Percentiles rank a stretch among this genome's conserved stretches.
phyloP scores from a whole-genome alignment of 1,140 invertebrate genomes.

The Drusus annulatus region DNA sequence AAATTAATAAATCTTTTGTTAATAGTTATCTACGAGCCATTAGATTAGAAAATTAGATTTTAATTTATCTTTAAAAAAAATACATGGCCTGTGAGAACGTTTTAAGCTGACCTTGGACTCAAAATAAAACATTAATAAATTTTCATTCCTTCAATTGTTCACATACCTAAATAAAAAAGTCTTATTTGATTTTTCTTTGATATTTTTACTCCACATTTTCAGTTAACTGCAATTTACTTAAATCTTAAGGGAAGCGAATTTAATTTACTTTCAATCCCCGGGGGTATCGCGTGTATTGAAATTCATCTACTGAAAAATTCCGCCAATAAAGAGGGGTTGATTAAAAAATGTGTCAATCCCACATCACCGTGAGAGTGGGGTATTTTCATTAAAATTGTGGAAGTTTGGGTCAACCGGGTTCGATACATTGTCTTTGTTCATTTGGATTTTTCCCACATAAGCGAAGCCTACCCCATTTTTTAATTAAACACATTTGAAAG shows the following conservation, averaged over 20 bases:
- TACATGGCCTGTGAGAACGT: too few species aligned
- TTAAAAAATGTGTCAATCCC: constrained; percentile 55
- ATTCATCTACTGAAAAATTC: constrained; percentile 35
- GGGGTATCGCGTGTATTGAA: constrained; percentile 46
- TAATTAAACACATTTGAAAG: background rate
- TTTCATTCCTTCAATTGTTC: too few species aligned
- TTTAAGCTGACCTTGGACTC: too few species aligned
- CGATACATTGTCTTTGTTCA: constrained; percentile 17
- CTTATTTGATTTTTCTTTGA: too few species aligned
- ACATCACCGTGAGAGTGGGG: constrained; percentile 31
- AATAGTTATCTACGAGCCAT: too few species aligned
- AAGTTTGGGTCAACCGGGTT: background rate
- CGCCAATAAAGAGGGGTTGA: constrained; percentile 32
- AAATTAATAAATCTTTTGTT: too few species aligned
- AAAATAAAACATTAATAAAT: too few species aligned
- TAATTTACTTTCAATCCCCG: constrained; percentile 47
- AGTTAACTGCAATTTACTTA: constrained; percentile 11
- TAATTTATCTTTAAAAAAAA: too few species aligned
- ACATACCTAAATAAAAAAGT: too few species aligned
- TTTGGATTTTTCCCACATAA: background rate
- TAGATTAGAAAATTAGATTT: too few species aligned
- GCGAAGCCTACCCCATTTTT: background rate
- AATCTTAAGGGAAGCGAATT: constrained; percentile 35
- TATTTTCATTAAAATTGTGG: constrained; percentile 26
- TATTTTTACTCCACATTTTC: background rate